Percentiles rank a stretch among this genome's conserved stretches.
Evolutionary conservation across 2,888 invertebrate genomes (phyloP).

Genomic region (Philaethria dido): DNA sequence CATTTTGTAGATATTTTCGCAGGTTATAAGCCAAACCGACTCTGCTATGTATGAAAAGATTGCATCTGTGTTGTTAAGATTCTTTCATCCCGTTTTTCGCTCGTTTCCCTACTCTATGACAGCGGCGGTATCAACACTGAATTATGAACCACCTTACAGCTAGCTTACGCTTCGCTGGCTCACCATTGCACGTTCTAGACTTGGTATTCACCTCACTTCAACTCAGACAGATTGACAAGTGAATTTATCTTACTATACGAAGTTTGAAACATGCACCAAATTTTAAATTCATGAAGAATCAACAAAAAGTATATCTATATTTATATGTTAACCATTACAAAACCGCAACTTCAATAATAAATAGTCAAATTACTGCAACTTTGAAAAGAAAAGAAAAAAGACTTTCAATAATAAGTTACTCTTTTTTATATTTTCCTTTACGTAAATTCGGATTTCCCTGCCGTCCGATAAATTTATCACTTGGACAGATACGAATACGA

Average conservation of each 20-base stretch:
- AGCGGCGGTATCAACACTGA: neutral
- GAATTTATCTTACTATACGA: no score
- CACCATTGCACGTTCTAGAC: neutral
- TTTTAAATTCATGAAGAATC: no score
- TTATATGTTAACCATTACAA: no score
- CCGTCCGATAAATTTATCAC: conserved; percentile 24
- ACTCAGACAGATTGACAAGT: neutral
- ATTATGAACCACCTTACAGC: neutral
- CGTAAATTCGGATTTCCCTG: neutral
- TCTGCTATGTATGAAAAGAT: neutral
- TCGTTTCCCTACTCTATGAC: neutral
- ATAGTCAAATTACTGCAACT: no score
- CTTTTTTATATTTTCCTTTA: neutral
- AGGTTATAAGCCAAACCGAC: neutral
- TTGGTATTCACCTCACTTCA: neutral
- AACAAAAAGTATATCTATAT: no score
- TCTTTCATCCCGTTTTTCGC: neutral
- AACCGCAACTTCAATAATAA: no score
- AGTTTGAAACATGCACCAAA: no score
- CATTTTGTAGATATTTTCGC: no score
- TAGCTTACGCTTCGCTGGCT: neutral
- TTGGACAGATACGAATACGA: conserved; percentile 3
- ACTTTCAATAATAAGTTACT: neutral
- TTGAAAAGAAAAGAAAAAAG: no score
- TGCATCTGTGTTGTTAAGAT: neutral